Conservation (phyloP, 2,888 invertebrate genomes). For the Caenorhabditis sulstoni region DNA sequence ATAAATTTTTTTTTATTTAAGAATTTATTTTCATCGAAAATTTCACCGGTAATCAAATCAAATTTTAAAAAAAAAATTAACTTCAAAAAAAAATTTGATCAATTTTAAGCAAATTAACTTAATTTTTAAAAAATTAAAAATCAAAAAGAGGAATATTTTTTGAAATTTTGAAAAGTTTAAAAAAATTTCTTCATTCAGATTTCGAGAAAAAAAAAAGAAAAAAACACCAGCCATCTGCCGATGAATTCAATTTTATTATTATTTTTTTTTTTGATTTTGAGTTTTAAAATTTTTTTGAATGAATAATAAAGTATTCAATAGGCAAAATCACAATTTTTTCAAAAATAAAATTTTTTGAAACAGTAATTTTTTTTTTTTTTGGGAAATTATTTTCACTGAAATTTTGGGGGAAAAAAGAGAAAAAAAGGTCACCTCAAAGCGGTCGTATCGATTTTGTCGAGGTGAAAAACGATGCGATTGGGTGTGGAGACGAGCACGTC, state of each 20-base stretch:
- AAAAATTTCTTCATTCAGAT: too few species aligned
- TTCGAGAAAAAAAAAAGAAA: too few species aligned
- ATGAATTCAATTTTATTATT: not conserved
- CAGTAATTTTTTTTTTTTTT: not conserved
- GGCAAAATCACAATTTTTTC: not conserved
- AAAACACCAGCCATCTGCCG: too few species aligned
- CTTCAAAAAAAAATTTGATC: too few species aligned
- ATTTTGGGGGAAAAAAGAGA: not conserved
- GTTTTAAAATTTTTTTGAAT: not conserved
- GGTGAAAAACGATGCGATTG: conserved; percentile 91
- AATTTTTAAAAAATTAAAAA: too few species aligned
- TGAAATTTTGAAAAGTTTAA: too few species aligned
- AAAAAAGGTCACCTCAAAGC: conserved; percentile 24
- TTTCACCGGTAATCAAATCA: too few species aligned
- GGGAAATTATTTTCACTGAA: not conserved
- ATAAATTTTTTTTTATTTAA: too few species aligned
- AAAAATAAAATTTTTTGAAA: not conserved
- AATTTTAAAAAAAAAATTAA: too few species aligned
- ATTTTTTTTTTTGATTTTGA: conserved; percentile 6
- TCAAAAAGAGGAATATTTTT: too few species aligned
- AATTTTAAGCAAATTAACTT: too few species aligned
- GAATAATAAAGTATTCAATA: not conserved
- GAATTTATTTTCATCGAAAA: too few species aligned
- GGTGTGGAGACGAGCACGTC: conserved; percentile 96
- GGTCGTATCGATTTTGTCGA: conserved; percentile 81